Percentiles rank a stretch among this genome's conserved stretches.
Conservation (phyloP, 1,140 invertebrate species). For the Zeugodacus cucurbitae region DNA sequence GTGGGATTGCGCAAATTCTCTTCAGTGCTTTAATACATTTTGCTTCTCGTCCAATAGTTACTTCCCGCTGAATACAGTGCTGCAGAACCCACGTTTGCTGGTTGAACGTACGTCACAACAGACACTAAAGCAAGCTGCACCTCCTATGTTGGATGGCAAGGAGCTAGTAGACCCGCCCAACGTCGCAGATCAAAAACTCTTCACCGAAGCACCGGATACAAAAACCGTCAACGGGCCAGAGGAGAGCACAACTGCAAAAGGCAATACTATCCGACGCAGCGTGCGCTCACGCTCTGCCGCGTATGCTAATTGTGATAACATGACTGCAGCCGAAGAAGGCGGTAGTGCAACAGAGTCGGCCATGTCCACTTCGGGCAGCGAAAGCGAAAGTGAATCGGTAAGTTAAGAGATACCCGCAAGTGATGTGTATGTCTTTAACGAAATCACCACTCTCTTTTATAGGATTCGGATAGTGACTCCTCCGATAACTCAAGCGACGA, state of each 20-base stretch:
- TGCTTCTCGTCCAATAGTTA: conserved; percentile 60
- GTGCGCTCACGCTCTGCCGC: neutral
- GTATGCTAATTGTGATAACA: neutral
- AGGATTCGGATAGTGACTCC: conserved; percentile 40
- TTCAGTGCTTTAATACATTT: neutral
- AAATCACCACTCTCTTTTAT: neutral
- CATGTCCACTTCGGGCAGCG: conserved; percentile 47
- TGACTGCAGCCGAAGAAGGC: neutral
- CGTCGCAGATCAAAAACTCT: neutral
- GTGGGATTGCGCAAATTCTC: neutral
- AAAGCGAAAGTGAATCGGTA: conserved; percentile 42
- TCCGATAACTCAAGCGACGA: conserved; percentile 39
- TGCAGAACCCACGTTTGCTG: conserved; percentile 78
- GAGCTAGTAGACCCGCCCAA: neutral
- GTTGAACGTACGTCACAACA: conserved; percentile 61
- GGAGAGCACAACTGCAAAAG: neutral
- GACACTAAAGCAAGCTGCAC: conserved; percentile 7
- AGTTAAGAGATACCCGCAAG: neutral
- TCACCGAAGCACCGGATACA: conserved; percentile 43
- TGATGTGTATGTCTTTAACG: neutral
- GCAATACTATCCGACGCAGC: neutral
- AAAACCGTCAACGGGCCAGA: neutral
- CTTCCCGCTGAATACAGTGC: conserved; percentile 90
- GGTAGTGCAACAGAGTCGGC: conserved; percentile 35
- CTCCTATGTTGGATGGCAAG: neutral